Percentiles rank a stretch among this genome's conserved stretches.
Evolutionary conservation across 2,113 vertebrate species (phyloP).

Genomic region (Athene noctua): DNA sequence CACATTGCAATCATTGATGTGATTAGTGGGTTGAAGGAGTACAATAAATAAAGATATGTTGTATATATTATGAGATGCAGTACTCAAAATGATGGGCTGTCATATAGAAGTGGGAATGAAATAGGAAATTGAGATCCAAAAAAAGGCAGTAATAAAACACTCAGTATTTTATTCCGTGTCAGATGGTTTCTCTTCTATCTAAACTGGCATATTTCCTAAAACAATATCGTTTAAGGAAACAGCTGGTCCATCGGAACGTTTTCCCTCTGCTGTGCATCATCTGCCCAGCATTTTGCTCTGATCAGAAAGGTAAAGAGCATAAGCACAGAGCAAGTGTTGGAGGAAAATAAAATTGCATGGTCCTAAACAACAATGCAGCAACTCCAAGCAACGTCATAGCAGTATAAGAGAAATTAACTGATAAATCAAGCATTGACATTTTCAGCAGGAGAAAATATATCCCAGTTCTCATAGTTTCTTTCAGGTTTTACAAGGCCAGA

Average conservation of each 20-base stretch:
- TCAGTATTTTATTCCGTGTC: background rate
- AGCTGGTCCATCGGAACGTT: background rate
- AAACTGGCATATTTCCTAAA: slow-evolving; percentile 17
- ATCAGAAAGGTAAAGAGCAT: background rate
- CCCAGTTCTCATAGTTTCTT: background rate
- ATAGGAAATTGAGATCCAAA: background rate
- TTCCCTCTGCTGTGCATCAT: background rate
- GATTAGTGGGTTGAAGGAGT: background rate
- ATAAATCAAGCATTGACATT: background rate
- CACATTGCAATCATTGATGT: background rate
- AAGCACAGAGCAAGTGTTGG: background rate
- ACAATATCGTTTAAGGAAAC: slow-evolving; percentile 12
- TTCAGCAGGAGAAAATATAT: background rate
- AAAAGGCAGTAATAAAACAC: background rate
- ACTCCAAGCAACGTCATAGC: background rate
- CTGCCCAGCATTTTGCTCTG: background rate
- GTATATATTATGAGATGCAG: background rate
- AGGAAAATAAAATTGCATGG: background rate
- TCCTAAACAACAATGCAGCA: background rate
- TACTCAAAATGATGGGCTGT: background rate
- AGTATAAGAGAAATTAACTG: background rate
- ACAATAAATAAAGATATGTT: background rate
- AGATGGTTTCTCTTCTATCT: background rate
- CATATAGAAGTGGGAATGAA: background rate
- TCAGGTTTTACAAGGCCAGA: background rate